Conservation (phyloP, 2,113 vertebrate species). For the Myrmecobius fasciatus region DNA sequence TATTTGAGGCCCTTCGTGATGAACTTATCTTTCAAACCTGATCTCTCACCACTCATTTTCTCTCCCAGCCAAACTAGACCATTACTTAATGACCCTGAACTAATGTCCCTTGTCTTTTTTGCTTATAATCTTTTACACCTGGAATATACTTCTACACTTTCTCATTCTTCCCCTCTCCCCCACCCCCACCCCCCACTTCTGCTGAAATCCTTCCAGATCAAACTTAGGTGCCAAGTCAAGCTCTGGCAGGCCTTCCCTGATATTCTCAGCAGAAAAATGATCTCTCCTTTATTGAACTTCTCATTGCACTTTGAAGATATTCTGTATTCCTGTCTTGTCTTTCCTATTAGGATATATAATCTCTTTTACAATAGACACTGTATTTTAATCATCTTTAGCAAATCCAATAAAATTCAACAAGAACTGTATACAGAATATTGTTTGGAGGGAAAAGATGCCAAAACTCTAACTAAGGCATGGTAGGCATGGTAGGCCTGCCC, state of each 20-base stretch:
- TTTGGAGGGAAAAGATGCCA: neutral
- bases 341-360: neutral
- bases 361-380: neutral
- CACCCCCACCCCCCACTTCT: neutral
- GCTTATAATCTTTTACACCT: neutral
- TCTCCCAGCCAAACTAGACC: neutral
- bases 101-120: neutral
- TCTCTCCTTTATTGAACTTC: neutral
- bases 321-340: neutral
- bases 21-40: neutral
- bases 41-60: neutral
- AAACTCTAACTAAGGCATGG: no score
- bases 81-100: neutral
- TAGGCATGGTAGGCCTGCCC: no score
- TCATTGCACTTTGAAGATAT: neutral
- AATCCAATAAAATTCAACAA: neutral
- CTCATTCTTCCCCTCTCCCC: neutral
- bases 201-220: neutral
- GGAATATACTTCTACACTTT: neutral
- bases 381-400: neutral
- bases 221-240: neutral
- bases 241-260: neutral
- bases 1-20: neutral
- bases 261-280: neutral
- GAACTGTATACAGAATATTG: neutral